Evolutionary conservation across 1,140 invertebrate genomes (phyloP).

Genomic region (Ceratitis capitata): DNA sequence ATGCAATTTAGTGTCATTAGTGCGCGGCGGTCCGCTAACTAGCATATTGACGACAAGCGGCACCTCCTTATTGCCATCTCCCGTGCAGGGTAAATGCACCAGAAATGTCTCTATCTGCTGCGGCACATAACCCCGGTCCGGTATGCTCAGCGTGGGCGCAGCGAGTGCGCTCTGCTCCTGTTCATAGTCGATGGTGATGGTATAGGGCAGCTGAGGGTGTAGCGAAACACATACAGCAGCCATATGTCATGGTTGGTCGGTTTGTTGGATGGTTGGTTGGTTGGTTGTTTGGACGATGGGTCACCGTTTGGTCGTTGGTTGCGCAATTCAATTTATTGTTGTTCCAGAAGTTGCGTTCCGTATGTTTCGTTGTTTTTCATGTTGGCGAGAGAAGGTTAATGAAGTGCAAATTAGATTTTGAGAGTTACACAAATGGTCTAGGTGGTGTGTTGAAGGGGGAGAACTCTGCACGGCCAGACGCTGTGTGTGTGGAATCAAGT

Average conservation of each 20-base stretch:
- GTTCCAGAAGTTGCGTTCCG: neutral
- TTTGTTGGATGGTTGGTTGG: no score
- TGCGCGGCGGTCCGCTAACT: slow-evolving; percentile 68
- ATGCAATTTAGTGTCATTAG: slow-evolving; percentile 78
- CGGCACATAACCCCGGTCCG: slow-evolving; percentile 79
- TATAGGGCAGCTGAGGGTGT: slow-evolving; percentile 72
- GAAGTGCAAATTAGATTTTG: slow-evolving; percentile 53
- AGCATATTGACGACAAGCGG: slow-evolving; percentile 86
- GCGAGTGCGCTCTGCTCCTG: slow-evolving; percentile 75
- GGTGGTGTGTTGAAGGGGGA: no score
- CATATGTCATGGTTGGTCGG: no score
- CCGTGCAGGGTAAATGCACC: slow-evolving; percentile 80
- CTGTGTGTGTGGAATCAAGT: neutral
- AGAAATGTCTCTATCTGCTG: slow-evolving; percentile 79
- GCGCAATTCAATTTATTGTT: neutral
- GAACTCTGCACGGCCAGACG: neutral
- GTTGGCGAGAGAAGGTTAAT: slow-evolving; percentile 45
- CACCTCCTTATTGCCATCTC: slow-evolving; percentile 72
- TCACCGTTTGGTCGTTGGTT: no score
- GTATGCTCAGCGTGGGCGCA: slow-evolving; percentile 82
- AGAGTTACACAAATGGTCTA: slow-evolving; percentile 22
- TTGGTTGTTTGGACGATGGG: no score
- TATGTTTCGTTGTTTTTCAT: neutral
- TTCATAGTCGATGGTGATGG: slow-evolving; percentile 81
- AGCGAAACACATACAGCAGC: no score